Evolutionary conservation across 2,888 invertebrate genomes (phyloP).

Genomic region (Acleris holmiana): DNA sequence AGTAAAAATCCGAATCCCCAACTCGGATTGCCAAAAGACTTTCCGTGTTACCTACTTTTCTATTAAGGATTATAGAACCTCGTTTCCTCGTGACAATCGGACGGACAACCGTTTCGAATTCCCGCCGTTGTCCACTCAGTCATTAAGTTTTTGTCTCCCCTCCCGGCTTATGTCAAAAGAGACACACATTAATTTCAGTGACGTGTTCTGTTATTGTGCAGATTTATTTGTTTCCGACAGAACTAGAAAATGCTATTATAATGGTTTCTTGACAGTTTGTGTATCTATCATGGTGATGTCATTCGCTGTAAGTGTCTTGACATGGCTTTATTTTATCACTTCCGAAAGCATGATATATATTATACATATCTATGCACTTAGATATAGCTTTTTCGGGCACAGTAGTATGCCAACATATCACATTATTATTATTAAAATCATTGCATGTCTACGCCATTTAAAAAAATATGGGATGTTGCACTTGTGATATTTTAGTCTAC

Average conservation of each 20-base stretch:
- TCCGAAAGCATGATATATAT: no score
- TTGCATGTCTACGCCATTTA: no score
- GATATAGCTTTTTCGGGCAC: no score
- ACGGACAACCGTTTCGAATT: slow-evolving; percentile 80
- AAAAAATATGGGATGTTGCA: no score
- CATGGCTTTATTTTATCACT: not conserved
- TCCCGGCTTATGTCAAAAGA: slow-evolving; percentile 56
- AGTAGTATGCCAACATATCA: no score
- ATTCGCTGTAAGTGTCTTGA: slow-evolving; percentile 3
- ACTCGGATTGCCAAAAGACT: slow-evolving; percentile 30
- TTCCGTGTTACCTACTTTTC: slow-evolving; percentile 46
- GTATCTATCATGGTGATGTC: slow-evolving; percentile 54
- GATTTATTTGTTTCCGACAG: slow-evolving; percentile 78
- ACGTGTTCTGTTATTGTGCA: slow-evolving; percentile 71
- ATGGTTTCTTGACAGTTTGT: slow-evolving; percentile 59
- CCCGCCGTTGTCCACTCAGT: slow-evolving; percentile 80
- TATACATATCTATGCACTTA: no score
- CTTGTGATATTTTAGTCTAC: no score
- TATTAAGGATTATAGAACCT: slow-evolving; percentile 61
- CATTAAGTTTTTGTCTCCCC: slow-evolving; percentile 82
- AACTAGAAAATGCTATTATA: slow-evolving; percentile 73
- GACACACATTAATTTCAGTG: slow-evolving; percentile 74
- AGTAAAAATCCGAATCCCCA: slow-evolving; percentile 17
- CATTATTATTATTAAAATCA: no score
- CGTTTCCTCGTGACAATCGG: slow-evolving; percentile 62